Conservation (phyloP, 1,140 invertebrate species). For the Anastrepha ludens region DNA sequence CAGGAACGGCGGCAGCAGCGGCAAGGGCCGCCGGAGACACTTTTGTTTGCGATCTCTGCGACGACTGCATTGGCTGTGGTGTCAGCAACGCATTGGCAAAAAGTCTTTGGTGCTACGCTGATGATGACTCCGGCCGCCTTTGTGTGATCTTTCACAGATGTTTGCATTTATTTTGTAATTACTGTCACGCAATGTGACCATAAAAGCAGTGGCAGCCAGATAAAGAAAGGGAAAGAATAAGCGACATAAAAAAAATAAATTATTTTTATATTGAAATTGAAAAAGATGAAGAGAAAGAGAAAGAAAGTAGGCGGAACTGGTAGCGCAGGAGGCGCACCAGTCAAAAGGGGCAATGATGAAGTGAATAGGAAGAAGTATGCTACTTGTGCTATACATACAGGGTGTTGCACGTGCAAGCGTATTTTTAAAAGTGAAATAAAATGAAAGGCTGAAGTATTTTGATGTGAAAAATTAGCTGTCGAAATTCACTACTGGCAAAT, state of each 20-base stretch:
- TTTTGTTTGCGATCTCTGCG: slow-evolving; percentile 28
- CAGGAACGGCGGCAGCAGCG: not conserved
- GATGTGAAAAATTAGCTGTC: too few relatives aligned
- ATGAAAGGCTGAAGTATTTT: too few relatives aligned
- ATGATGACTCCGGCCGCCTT: slow-evolving; percentile 44
- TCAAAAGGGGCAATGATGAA: slow-evolving; percentile 27
- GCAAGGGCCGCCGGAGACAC: not conserved
- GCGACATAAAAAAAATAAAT: slow-evolving; percentile 22
- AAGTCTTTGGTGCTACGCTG: slow-evolving; percentile 9
- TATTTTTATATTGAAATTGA: slow-evolving; percentile 37
- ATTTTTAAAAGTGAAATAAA: too few relatives aligned
- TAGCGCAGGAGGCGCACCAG: not conserved
- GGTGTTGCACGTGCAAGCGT: too few relatives aligned
- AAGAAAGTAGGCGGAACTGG: slow-evolving; percentile 45
- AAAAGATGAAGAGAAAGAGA: not conserved
- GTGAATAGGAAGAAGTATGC: not conserved
- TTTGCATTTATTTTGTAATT: slow-evolving; percentile 60
- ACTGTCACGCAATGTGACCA: slow-evolving; percentile 59
- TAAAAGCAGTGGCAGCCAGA: slow-evolving; percentile 47
- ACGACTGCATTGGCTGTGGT: not conserved
- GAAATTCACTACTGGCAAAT: too few relatives aligned
- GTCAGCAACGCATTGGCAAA: slow-evolving; percentile 14
- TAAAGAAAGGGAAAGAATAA: slow-evolving; percentile 25
- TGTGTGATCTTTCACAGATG: slow-evolving; percentile 58
- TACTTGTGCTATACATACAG: not conserved